These are phyloP conservation scores for Eristalis arbustorum DNA, from an alignment of 2,888 invertebrate genomes.

Conservation along the genomic window DNA sequence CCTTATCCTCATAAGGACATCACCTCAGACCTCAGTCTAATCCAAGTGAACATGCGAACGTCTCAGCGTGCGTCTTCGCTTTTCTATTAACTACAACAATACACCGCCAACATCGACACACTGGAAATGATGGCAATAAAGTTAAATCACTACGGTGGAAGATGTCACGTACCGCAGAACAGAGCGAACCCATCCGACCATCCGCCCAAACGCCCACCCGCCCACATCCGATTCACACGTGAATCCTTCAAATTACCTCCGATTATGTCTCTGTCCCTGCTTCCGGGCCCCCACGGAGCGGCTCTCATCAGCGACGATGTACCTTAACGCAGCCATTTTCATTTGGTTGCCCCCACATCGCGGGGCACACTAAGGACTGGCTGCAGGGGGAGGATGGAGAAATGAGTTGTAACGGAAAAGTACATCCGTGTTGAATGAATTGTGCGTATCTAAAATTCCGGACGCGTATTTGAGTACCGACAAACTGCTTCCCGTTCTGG, in stretches of 20 bases:
- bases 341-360: background rate
- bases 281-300: background rate
- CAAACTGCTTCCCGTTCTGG: slow-evolving; percentile 49
- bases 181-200: background rate
- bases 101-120: slow-evolving; percentile 13
- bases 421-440: slow-evolving; percentile 55
- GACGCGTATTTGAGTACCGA: slow-evolving; percentile 54
- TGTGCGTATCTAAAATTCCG: slow-evolving; percentile 62
- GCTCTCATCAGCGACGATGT: background rate
- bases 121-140: slow-evolving; percentile 56
- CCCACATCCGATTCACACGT: slow-evolving; percentile 52
- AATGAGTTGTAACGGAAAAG: slow-evolving; percentile 39
- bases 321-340: background rate
- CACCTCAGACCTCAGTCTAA: background rate
- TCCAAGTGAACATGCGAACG: background rate
- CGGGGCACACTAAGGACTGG: background rate
- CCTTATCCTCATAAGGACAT: background rate
- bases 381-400: slow-evolving; percentile 11
- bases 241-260: slow-evolving; percentile 61
- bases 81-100: slow-evolving; percentile 54
- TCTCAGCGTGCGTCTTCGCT: background rate
- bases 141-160: slow-evolving; percentile 45
- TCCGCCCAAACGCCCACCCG: too few relatives aligned
- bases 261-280: slow-evolving; percentile 55
- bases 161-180: slow-evolving; percentile 49